Evolutionary conservation across 2,797 vertebrate species (phyloP), one percentile per base, ranked within the genome.

Genomic region (Tadarida brasiliensis): DNA sequence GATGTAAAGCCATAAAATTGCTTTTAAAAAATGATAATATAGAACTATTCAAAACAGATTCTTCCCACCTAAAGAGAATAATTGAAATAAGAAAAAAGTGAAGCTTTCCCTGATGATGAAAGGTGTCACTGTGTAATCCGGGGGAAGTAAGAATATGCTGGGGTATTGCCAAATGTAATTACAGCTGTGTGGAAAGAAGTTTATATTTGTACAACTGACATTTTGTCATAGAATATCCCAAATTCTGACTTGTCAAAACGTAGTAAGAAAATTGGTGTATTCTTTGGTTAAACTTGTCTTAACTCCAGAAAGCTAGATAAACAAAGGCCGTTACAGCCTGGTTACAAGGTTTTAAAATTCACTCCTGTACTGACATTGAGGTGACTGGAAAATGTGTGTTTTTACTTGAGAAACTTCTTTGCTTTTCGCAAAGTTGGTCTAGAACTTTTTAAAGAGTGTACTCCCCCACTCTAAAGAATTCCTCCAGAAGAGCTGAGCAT

Each of bases 341-440:
- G 26, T 35, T 44, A 88, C 54, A 16, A 33, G n/a, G 51, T 78
- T 57, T 78, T 78, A 57, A 57, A 51, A 57, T 22, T 57, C 68
- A 78, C 51, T 78, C 51, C 54, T 24, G 33, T 70, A 26, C 11
- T 39, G 44, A 63, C 16, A 54, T 8, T 24, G 10, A 3, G 28
- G 35, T 35, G 15, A 28, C 11, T 56, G 49, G 16, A 39, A 70
- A 63, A 26, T 5, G 22, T 12, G 6, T 57, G 28, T 71, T 85
- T 82, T 94, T 35, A 71, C 47, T 61, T 88, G 44, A 81, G 67
- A 93, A 88, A 56, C 70, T 76, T 30, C 20, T 81, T 68, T 78
- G 7, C 54, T 80, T 68, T 84, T 90, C 47, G 54, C 30, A 61
- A 54, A 57, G 16, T 65, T 68, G 44, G 20, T 49, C 20, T 1